Base-by-base conservation (phyloP, 2,888 invertebrate genomes). In the Thymelicus lineola region DNA sequence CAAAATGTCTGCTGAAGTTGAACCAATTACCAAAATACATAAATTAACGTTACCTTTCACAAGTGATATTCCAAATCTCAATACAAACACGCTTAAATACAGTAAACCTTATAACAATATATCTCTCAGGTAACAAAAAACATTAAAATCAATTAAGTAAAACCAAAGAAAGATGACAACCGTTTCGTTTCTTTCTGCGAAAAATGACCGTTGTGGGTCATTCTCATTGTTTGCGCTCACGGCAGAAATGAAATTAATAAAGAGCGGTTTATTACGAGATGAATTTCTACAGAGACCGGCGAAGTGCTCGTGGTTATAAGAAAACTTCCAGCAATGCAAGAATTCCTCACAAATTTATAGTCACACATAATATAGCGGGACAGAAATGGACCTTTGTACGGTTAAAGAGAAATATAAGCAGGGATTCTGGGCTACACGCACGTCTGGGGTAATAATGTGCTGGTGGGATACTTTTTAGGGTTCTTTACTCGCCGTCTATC, bases 291-390 rank as follows among this genome's bases (percentile, higher is more conserved):
- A 10, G 42, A 20, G 45, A 42, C 45, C 57, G 74, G 66, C 69
- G 66, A 73, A 77, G 74, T 79, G 76, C 79, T 79, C 79, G 78
- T 72, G 38, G 48, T 70, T 69, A 71, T 71, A 70, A 71, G 68
- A 77, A 80, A 80, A 83, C 80, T 82, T 79, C 77, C 42, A 77
- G 77, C 70, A 70, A 76, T 72, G 79, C 67, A 71, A 77, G 78
- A 77, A 75, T 73, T 80, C 76, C 77, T 17, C 36, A 77, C 83
- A 79, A 86, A 86, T 85, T 86, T 84, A 84, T 84, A 81, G 80
- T 78, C 76, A 76, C 76, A 79, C 79, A 79, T 82, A 79, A 75
- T 71, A 58, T 46, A 46, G 17, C 35, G 57, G 67, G 70, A 67
- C n/a, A 69, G 63, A 65, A 71, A 58, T 55, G 10, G 59, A 64